Evolutionary conservation across 2,888 invertebrate species (phyloP).

Genomic region (Standfussiana lucernea): DNA sequence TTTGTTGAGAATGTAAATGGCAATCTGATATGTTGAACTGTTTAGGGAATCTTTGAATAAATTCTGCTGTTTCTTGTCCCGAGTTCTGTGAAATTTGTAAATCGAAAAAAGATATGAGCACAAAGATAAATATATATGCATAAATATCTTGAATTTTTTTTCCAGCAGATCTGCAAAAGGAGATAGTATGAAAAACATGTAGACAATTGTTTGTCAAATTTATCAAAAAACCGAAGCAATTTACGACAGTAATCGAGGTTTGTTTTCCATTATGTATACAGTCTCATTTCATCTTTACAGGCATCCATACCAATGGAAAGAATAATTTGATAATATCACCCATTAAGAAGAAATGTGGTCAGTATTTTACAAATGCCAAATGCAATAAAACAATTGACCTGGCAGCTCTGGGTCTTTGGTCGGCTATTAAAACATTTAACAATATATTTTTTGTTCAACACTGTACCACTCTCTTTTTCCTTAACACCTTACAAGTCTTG

Average conservation of each 20-base stretch:
- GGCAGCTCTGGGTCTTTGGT: background rate
- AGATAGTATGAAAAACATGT: background rate
- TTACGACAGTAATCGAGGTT: background rate
- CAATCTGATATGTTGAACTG: slow-evolving; percentile 26
- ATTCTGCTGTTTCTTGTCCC: background rate
- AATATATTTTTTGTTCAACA: background rate
- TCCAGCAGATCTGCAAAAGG: background rate
- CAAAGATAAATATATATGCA: background rate
- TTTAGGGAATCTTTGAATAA: slow-evolving; percentile 13
- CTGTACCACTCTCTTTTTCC: background rate
- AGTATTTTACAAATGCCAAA: no score
- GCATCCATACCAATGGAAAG: background rate
- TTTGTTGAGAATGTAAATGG: slow-evolving; percentile 39
- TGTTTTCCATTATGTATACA: background rate
- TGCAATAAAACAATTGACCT: no score
- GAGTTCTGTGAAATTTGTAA: background rate
- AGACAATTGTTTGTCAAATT: background rate
- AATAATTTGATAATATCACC: background rate
- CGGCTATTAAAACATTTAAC: background rate
- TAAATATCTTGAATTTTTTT: background rate
- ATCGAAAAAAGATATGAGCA: background rate
- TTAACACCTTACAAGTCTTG: background rate
- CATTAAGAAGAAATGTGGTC: no score
- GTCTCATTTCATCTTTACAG: background rate
- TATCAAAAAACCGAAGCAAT: background rate